Conservation (phyloP, 1,140 invertebrate genomes). For the Bombus waltoni region DNA sequence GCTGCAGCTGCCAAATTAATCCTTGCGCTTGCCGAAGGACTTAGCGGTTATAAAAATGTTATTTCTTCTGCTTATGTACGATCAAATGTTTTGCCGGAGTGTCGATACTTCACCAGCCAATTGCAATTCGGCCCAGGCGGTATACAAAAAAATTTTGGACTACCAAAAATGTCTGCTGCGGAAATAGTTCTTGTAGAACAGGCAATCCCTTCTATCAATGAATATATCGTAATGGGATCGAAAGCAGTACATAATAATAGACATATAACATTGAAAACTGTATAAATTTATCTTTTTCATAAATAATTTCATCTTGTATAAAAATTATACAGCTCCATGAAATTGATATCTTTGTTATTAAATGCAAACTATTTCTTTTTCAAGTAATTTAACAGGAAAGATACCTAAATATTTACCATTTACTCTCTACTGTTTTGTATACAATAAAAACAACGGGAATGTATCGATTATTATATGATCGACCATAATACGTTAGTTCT, state of each 20-base stretch:
- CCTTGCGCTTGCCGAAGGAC: conserved; percentile 64
- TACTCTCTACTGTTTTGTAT: neutral
- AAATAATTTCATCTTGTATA: neutral
- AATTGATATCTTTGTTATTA: neutral
- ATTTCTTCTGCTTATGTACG: conserved; percentile 70
- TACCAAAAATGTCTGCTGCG: conserved; percentile 70
- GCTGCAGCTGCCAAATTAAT: conserved; percentile 73
- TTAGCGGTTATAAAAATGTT: conserved; percentile 61
- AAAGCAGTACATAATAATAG: conserved; percentile 11
- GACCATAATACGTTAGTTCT: conserved; percentile 6
- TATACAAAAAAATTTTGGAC: conserved; percentile 65
- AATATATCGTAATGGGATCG: conserved; percentile 60
- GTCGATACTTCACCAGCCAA: conserved; percentile 72
- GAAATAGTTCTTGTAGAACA: conserved; percentile 69
- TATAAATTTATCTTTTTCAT: neutral
- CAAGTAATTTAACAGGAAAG: neutral
- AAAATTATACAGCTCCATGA: neutral
- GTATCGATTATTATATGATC: conserved; percentile 18
- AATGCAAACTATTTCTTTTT: neutral
- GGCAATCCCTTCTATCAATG: conserved; percentile 70
- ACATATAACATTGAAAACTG: neutral
- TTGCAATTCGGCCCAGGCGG: conserved; percentile 72
- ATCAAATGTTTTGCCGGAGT: conserved; percentile 73
- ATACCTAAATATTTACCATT: neutral
- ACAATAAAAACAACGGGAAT: conserved; percentile 6